phyloP scores from a whole-genome alignment of 2,797 vertebrate species.

The Clarias platycephalus region DNA sequence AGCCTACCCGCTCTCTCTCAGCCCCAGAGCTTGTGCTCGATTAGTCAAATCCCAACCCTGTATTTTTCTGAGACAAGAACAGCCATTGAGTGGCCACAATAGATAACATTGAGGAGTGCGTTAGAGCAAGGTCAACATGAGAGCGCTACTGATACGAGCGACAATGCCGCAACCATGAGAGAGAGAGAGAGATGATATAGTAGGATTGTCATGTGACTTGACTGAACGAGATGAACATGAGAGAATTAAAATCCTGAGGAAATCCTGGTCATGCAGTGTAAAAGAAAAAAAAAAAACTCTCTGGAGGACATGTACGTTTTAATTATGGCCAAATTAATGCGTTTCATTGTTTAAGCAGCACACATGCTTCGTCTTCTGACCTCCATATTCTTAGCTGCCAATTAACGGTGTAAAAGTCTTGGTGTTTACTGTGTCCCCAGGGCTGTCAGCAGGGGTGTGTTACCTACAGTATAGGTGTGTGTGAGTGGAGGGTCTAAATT shows the following conservation, averaged over 20 bases:
- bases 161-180: constrained; percentile 25
- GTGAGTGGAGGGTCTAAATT: constrained; percentile 37
- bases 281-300: neutral
- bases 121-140: constrained; percentile 44
- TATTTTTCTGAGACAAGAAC: constrained; percentile 20
- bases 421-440: constrained; percentile 28
- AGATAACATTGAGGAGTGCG: constrained; percentile 34
- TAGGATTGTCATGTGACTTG: neutral
- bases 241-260: neutral
- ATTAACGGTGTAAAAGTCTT: constrained; percentile 38
- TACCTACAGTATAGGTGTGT: constrained; percentile 30
- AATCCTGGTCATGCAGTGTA: neutral
- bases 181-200: constrained; percentile 1
- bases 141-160: constrained; percentile 37
- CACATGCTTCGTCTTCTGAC: constrained; percentile 20
- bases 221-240: neutral
- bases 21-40: constrained; percentile 8
- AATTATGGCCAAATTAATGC: constrained; percentile 14
- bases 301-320: neutral
- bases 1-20: neutral
- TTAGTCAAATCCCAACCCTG: constrained; percentile 31
- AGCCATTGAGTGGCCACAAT: constrained; percentile 31
- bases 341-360: constrained; percentile 14
- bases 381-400: constrained; percentile 19
- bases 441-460: constrained; percentile 7